These are phyloP conservation scores for Achatina immaculata DNA, from an alignment of 1,140 invertebrate genomes.

Conservation along the genomic window DNA sequence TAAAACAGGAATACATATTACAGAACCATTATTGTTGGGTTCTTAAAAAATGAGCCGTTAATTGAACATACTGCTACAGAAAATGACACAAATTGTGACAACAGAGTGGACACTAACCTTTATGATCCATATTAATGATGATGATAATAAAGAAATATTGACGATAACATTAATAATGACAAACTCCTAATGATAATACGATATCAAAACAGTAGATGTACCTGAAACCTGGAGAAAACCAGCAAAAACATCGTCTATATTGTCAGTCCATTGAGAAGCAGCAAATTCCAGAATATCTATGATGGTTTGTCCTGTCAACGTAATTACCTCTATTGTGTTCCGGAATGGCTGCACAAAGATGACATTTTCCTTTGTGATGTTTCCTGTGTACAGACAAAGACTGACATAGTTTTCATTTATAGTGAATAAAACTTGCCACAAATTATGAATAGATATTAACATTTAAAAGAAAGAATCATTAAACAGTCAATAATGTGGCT, in stretches of 20 bases:
- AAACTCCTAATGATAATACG: neutral
- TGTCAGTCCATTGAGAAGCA: conserved; percentile 69
- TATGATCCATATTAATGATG: too few relatives aligned
- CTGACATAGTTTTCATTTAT: neutral
- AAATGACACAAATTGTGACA: too few relatives aligned
- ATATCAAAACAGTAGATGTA: conserved; percentile 40
- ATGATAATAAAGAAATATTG: neutral
- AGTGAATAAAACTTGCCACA: neutral
- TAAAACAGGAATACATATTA: too few relatives aligned
- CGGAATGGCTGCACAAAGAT: conserved; percentile 80
- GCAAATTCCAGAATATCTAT: conserved; percentile 76
- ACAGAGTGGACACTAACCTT: too few relatives aligned
- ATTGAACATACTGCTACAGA: too few relatives aligned
- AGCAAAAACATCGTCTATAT: conserved; percentile 73
- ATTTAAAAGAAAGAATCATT: too few relatives aligned
- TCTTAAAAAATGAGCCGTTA: too few relatives aligned
- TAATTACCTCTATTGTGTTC: conserved; percentile 79
- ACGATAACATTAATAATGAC: neutral
- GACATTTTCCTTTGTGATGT: conserved; percentile 78
- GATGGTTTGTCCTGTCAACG: conserved; percentile 77
- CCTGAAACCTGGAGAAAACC: conserved; percentile 78
- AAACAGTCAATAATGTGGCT: neutral
- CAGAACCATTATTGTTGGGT: too few relatives aligned
- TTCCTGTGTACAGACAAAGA: conserved; percentile 71
- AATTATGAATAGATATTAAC: too few relatives aligned